A percentile compares a stretch with the other conserved stretches of the same genome.
Evolutionary conservation across 2,797 vertebrate genomes (phyloP).

Genomic region (Anguilla anguilla): DNA sequence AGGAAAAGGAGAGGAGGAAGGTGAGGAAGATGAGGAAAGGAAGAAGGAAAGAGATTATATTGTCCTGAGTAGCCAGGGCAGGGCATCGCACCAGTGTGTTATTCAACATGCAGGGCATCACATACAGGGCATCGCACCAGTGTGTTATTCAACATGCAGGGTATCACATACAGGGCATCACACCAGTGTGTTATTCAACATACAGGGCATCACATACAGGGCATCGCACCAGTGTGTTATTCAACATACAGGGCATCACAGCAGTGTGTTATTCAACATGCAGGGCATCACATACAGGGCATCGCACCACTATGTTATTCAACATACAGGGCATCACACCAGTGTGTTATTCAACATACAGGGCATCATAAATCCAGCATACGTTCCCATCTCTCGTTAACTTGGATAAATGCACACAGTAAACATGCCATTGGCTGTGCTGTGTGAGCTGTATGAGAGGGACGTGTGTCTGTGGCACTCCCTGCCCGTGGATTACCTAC

Average conservation of each 20-base stretch:
- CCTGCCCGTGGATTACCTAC: background rate
- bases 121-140: background rate
- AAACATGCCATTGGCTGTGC: background rate
- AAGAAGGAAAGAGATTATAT: background rate
- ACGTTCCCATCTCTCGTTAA: too few relatives aligned
- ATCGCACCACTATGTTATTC: too few relatives aligned
- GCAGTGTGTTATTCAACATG: too few relatives aligned
- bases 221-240: too few relatives aligned
- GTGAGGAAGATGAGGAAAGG: constrained; percentile 42
- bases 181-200: too few relatives aligned
- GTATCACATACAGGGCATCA: too few relatives aligned
- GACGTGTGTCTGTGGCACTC: background rate
- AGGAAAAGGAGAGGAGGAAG: constrained; percentile 60
- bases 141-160: too few relatives aligned
- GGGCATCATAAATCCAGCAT: too few relatives aligned
- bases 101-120: background rate
- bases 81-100: background rate
- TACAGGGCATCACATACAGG: too few relatives aligned
- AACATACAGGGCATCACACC: too few relatives aligned
- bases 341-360: background rate
- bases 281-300: too few relatives aligned
- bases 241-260: too few relatives aligned
- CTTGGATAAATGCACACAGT: background rate
- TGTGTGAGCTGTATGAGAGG: background rate
- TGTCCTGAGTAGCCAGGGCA: background rate